Evolutionary conservation across 2,797 vertebrate genomes (phyloP).

Genomic region (Channa striata): DNA sequence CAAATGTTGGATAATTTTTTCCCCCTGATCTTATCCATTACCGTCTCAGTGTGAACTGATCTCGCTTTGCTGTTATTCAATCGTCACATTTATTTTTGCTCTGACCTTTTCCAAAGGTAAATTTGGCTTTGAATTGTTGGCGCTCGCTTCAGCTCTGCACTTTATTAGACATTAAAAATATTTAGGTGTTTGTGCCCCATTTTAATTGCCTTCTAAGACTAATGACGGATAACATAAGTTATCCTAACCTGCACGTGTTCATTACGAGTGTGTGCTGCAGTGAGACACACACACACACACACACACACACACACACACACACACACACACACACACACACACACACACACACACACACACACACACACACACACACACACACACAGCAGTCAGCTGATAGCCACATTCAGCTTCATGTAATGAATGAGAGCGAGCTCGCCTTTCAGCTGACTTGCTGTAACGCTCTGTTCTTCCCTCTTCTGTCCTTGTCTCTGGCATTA

Average conservation of each 20-base stretch:
- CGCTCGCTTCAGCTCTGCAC: neutral
- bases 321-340: constrained; percentile 3
- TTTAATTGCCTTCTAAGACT: neutral
- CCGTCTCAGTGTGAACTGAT: constrained; percentile 38
- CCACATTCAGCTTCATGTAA: constrained; percentile 10
- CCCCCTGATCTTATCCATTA: neutral
- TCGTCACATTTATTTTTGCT: constrained; percentile 30
- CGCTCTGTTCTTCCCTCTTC: constrained; percentile 27
- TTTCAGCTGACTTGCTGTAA: constrained; percentile 60
- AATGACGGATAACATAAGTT: constrained; percentile 1
- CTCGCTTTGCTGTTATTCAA: constrained; percentile 33
- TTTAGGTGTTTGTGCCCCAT: constrained; percentile 7
- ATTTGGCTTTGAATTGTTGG: constrained; percentile 19
- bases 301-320: constrained; percentile 8
- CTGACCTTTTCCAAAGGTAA: constrained; percentile 45
- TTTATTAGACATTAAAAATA: constrained; percentile 25
- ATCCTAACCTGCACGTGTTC: constrained; percentile 1
- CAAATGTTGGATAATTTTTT: neutral
- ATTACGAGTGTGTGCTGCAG: neutral
- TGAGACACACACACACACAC: constrained; percentile 5
- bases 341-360: constrained; percentile 6
- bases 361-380: constrained; percentile 4
- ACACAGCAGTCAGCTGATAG: constrained; percentile 30
- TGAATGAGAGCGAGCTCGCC: constrained; percentile 45
- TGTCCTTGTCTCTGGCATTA: constrained; percentile 54